A percentile compares a stretch with the other conserved stretches of the same genome.
These are phyloP conservation scores for Lordiphosa stackelbergi DNA, from an alignment of 1,140 invertebrate genomes.

Conservation along the genomic window DNA sequence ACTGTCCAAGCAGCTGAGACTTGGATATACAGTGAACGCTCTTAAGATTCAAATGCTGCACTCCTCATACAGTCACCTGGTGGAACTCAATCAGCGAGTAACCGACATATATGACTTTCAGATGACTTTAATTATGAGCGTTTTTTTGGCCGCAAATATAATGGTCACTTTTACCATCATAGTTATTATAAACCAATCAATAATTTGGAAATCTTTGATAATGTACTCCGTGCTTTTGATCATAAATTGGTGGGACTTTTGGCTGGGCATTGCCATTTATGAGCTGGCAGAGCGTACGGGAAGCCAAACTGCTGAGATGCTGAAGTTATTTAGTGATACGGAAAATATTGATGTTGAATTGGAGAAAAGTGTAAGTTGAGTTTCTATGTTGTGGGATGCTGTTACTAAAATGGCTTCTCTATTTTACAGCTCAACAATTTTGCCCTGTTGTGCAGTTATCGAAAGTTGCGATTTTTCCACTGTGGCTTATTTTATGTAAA, in stretches of 20 bases:
- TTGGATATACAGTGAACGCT: not conserved
- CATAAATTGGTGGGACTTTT: conserved; percentile 43
- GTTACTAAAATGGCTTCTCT: not conserved
- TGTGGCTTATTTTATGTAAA: conserved; percentile 44
- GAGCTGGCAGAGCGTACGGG: conserved; percentile 27
- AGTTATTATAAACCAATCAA: conserved; percentile 10
- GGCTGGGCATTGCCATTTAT: conserved; percentile 28
- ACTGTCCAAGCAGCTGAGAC: not conserved
- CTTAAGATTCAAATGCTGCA: not conserved
- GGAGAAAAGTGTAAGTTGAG: conserved; percentile 25
- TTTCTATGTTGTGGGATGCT: not conserved
- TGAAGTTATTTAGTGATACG: conserved; percentile 39
- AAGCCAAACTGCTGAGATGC: conserved; percentile 22
- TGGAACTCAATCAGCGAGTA: conserved; percentile 19
- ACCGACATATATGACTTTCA: conserved; percentile 32
- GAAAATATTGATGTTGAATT: conserved; percentile 3
- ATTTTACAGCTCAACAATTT: conserved; percentile 30
- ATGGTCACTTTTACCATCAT: conserved; percentile 20
- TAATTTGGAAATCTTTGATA: not conserved
- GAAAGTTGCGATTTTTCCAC: conserved; percentile 17
- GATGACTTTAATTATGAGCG: conserved; percentile 16
- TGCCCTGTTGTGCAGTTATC: conserved; percentile 33
- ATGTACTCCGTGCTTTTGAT: conserved; percentile 19
- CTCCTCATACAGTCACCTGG: not conserved
- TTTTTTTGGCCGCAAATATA: conserved; percentile 26